Conservation (phyloP, 1,140 invertebrate species). For the Branchinecta lindahli region DNA sequence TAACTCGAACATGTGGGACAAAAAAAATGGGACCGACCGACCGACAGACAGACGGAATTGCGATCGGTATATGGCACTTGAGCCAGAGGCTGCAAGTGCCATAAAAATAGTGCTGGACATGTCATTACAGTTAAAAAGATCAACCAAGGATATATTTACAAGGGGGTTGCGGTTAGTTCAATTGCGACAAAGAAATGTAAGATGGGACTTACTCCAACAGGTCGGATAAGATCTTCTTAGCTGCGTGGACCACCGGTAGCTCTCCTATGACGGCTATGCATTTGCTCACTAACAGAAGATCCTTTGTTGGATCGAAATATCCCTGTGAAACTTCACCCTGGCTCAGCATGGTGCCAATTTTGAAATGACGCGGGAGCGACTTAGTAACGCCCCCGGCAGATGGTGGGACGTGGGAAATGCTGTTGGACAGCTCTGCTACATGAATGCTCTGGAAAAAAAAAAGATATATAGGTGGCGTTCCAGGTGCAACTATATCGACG, state of each 20-base stretch:
- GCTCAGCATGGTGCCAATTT: constrained; percentile 72
- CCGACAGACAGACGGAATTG: too few relatives aligned
- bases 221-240: constrained; percentile 67
- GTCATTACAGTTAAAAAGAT: too few relatives aligned
- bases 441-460: constrained; percentile 58
- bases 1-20: too few relatives aligned
- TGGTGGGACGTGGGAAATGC: neutral
- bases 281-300: constrained; percentile 86
- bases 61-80: too few relatives aligned
- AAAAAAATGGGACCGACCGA: too few relatives aligned
- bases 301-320: constrained; percentile 75
- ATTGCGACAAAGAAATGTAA: too few relatives aligned
- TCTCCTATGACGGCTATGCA: constrained; percentile 81
- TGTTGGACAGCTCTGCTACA: constrained; percentile 66
- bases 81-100: too few relatives aligned
- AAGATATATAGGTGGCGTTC: constrained; percentile 7
- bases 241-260: constrained; percentile 70
- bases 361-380: constrained; percentile 47
- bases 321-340: constrained; percentile 41
- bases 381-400: constrained; percentile 23
- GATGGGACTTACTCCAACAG: constrained; percentile 51
- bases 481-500: neutral
- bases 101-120: too few relatives aligned
- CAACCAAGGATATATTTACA: too few relatives aligned
- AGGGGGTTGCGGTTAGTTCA: too few relatives aligned